A percentile compares a stretch with the other conserved stretches of the same genome.
Evolutionary conservation across 2,888 invertebrate genomes (phyloP).

Genomic region (Drosophila kanekoi): DNA sequence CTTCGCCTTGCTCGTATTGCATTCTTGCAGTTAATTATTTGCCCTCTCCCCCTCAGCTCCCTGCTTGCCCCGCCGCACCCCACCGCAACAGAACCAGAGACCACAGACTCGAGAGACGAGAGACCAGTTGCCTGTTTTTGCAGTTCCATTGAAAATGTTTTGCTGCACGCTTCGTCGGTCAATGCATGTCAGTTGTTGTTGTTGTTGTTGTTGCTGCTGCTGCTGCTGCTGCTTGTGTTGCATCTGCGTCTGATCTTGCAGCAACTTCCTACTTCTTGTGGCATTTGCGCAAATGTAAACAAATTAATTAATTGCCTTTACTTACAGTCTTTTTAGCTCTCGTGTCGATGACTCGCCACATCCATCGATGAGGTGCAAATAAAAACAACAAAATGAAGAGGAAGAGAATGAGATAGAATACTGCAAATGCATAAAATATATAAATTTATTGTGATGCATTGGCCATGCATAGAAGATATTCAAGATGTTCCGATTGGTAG

Average conservation of each 20-base stretch:
- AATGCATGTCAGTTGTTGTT: constrained; percentile 71
- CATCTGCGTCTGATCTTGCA: constrained; percentile 78
- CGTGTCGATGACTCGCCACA: constrained; percentile 46
- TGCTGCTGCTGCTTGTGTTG: constrained; percentile 47
- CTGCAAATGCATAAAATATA: constrained; percentile 51
- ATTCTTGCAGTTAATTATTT: constrained; percentile 80
- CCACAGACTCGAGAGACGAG: constrained; percentile 47
- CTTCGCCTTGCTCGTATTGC: constrained; percentile 74
- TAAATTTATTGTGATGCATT: constrained; percentile 56
- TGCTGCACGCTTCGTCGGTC: constrained; percentile 78
- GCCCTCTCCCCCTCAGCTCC: constrained; percentile 15
- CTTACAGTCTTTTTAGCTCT: constrained; percentile 64
- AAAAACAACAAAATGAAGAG: neutral
- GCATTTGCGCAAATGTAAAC: constrained; percentile 75
- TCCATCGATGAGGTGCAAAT: constrained; percentile 37
- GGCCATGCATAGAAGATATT: constrained; percentile 20
- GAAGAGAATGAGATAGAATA: constrained; percentile 4
- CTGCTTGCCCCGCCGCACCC: too few relatives aligned
- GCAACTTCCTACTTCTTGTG: constrained; percentile 79
- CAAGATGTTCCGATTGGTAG: constrained; percentile 20
- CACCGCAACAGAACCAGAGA: constrained; percentile 17
- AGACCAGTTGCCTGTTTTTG: constrained; percentile 63
- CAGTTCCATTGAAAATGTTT: constrained; percentile 78
- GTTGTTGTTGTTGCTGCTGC: constrained; percentile 22
- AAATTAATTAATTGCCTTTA: constrained; percentile 79